phyloP scores from a whole-genome alignment of 2,113 vertebrate genomes.

The Sorex fumeus region DNA sequence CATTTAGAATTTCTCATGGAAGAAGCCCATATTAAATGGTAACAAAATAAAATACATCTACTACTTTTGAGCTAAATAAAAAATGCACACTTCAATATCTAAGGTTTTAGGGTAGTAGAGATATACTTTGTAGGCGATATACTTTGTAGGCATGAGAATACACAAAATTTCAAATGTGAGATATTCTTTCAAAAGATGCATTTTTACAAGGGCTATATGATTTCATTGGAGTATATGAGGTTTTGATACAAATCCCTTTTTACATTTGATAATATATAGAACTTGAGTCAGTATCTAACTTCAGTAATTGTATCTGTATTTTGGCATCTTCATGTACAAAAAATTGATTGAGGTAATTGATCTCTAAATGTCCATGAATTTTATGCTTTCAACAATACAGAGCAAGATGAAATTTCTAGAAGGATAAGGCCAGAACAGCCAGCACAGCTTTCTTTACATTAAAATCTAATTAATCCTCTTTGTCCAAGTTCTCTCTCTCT shows the following conservation, averaged over 20 bases:
- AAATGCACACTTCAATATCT: not conserved
- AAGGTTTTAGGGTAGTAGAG: not conserved
- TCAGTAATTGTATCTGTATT: not conserved
- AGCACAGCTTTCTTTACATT: not conserved
- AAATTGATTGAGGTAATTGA: not conserved
- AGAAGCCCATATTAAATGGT: too few relatives aligned
- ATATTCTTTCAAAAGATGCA: not conserved
- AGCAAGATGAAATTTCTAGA: not conserved
- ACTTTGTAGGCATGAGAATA: not conserved
- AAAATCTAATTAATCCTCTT: not conserved
- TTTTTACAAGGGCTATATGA: not conserved
- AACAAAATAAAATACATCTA: too few relatives aligned
- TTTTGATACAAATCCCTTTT: not conserved
- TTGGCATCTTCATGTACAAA: not conserved
- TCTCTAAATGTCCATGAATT: not conserved
- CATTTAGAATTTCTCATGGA: too few relatives aligned
- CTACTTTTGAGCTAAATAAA: not conserved
- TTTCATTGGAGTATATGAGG: not conserved
- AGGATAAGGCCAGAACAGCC: not conserved
- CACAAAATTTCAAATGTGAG: not conserved
- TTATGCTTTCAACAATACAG: constrained; percentile 33
- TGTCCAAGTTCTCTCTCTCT: not conserved
- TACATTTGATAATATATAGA: constrained; percentile 39
- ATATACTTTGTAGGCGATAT: not conserved
- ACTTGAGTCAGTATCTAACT: not conserved